Conservation (phyloP, 2,888 invertebrate genomes). For the Mythimna ferrago region DNA sequence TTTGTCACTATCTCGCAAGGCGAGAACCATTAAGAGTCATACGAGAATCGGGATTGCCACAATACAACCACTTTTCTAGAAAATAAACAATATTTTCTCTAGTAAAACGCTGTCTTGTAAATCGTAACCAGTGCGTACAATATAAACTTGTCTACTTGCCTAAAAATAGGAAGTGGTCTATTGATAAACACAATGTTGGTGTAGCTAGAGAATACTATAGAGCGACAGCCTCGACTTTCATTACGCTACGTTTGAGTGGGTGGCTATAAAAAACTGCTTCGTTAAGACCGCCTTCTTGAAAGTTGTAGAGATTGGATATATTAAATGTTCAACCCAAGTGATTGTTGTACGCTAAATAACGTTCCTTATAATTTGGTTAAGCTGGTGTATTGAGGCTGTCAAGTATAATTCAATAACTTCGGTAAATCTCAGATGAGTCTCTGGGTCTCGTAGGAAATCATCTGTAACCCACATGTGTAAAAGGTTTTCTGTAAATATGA, state of each 20-base stretch:
- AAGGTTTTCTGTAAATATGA: constrained; percentile 20
- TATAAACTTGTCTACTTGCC: constrained; percentile 1
- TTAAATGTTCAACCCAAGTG: not conserved
- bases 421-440: constrained; percentile 31
- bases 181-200: constrained; percentile 4
- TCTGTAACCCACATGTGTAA: constrained; percentile 10
- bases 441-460: constrained; percentile 46
- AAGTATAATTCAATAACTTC: constrained; percentile 42
- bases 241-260: not conserved
- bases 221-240: not conserved
- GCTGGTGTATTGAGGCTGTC: constrained; percentile 19
- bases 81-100: not conserved
- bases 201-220: not conserved
- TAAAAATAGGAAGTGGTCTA: not conserved
- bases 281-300: not conserved
- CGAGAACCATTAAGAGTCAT: not conserved
- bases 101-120: not conserved
- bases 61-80: no score
- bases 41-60: not conserved
- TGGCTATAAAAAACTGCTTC: not conserved
- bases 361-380: constrained; percentile 26
- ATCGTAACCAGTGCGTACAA: constrained; percentile 1
- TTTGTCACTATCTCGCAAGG: not conserved
- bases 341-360: constrained; percentile 7
- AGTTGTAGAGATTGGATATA: not conserved